Evolutionary conservation across 2,888 invertebrate species (phyloP).

Genomic region (Nomada ruficornis): DNA sequence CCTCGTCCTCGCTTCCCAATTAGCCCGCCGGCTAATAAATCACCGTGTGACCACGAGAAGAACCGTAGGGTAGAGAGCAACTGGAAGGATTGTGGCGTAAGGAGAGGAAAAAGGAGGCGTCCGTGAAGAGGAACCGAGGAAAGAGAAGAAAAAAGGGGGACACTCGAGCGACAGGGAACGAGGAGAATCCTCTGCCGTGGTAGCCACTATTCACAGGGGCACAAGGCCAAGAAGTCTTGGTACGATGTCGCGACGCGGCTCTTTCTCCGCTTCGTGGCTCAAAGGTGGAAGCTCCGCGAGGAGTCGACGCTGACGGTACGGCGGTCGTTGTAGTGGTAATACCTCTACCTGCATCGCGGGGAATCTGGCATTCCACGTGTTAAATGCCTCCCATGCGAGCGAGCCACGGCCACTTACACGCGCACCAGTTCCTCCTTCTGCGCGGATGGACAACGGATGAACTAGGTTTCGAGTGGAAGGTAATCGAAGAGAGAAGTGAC

Average conservation of each 20-base stretch:
- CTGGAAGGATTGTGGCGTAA: not conserved
- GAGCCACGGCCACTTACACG: slow-evolving; percentile 20
- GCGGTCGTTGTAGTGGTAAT: slow-evolving; percentile 47
- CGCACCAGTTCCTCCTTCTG: not conserved
- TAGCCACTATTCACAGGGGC: slow-evolving; percentile 69
- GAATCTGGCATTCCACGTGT: slow-evolving; percentile 72
- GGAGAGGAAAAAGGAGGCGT: slow-evolving; percentile 16
- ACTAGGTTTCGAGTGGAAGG: not conserved
- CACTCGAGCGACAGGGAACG: slow-evolving; percentile 59
- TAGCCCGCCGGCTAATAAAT: slow-evolving; percentile 72
- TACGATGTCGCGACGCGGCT: slow-evolving; percentile 68
- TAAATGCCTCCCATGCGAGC: slow-evolving; percentile 71
- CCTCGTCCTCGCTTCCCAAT: slow-evolving; percentile 71
- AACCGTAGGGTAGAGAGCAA: slow-evolving; percentile 43
- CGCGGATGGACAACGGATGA: not conserved
- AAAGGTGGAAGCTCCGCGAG: slow-evolving; percentile 45
- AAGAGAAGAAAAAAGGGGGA: slow-evolving; percentile 34
- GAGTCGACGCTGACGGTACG: slow-evolving; percentile 47
- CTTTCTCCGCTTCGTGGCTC: slow-evolving; percentile 53
- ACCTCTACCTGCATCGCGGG: slow-evolving; percentile 71
- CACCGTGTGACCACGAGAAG: slow-evolving; percentile 60
- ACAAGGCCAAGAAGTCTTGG: slow-evolving; percentile 73
- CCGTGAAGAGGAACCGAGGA: slow-evolving; percentile 29
- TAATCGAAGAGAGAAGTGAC: not conserved
- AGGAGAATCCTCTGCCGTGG: slow-evolving; percentile 48